Percentiles rank a stretch among this genome's conserved stretches.
Evolutionary conservation across 1,140 invertebrate species (phyloP).

Genomic region (Drosophila suzukii): DNA sequence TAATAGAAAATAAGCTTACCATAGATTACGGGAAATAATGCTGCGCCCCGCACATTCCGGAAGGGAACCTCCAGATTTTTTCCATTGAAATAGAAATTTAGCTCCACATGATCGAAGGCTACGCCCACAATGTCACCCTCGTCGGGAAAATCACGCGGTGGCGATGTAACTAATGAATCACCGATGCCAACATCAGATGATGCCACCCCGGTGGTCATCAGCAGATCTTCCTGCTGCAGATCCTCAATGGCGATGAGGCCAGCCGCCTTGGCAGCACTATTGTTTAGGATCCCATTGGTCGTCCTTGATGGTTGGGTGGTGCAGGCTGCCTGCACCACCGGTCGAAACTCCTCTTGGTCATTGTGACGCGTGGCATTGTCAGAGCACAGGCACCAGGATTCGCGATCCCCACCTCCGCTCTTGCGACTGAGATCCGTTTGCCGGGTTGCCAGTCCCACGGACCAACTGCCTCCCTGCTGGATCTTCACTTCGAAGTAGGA

Average conservation of each 20-base stretch:
- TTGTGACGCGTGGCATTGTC: conserved; percentile 95
- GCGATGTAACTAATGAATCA: conserved; percentile 30
- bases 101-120: conserved; percentile 97
- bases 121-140: conserved; percentile 98
- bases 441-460: conserved; percentile 95
- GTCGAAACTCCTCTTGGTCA: conserved; percentile 88
- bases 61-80: conserved; percentile 93
- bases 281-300: conserved; percentile 85
- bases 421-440: conserved; percentile 94
- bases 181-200: conserved; percentile 23
- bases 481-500: conserved; percentile 99
- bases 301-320: conserved; percentile 43
- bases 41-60: conserved; percentile 94
- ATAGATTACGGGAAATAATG: conserved; percentile 96
- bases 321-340: conserved; percentile 86
- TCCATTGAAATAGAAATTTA: conserved; percentile 98
- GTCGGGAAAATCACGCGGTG: conserved; percentile 87
- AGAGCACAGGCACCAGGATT: conserved; percentile 97
- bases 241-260: conserved; percentile 82
- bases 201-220: conserved; percentile 84
- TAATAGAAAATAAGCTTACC: conserved; percentile 87
- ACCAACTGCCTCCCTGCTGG: conserved; percentile 98
- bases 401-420: conserved; percentile 92
- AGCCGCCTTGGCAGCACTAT: conserved; percentile 61
- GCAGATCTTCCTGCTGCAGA: conserved; percentile 83